Evolutionary conservation across 2,113 vertebrate species (phyloP), one percentile per base, ranked within the genome.

Genomic region (Corythornis madagascariensis): DNA sequence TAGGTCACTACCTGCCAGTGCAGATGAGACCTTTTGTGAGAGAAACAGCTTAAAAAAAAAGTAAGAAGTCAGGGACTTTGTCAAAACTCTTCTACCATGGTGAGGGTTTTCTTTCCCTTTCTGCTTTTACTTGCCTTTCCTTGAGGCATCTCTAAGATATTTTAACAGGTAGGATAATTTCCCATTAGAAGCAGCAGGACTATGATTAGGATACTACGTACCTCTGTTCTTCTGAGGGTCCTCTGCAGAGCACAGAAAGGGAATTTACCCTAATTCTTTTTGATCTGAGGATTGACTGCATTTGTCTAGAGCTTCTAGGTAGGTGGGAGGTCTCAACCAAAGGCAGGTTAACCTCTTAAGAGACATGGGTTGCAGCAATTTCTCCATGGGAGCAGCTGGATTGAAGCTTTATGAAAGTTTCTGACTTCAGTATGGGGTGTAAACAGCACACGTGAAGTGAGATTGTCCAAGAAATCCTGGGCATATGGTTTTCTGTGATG

Each of bases 391-490:
- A 89, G 5, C 43, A 69, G 47, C 53, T 82, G 42, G 26, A 26
- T 48, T 38, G 38, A 60, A 70, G 28, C 38, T 64, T 63, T 76
- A 56, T 31, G 67, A 47, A 71, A 42, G 24, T 20, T 60, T 60
- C 75, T 72, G 91, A 83, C 38, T 69, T 65, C 50, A 81, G 31
- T 4, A 16, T 2, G 14, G 21, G 13, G 38, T 83, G 57, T 66
- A 85, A 79, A 56, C 22, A 66, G 33, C 47, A 60, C 35, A 67
- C 11, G 13, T 26, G 52, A 45, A 66, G 64, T 20, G 69, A 81
- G 76, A 18, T 24, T 77, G 72, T 86, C 83, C 76, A 86, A 93
- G 90, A 83, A 91, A 90, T 59, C 65, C 92, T 67, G 80, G 81
- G 66, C 43, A 63, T 72, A 59, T 33, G 57, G 69, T 56, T 15